Conservation (phyloP, 2,113 vertebrate species). For the Sinocyclocheilus anophthalmus region DNA sequence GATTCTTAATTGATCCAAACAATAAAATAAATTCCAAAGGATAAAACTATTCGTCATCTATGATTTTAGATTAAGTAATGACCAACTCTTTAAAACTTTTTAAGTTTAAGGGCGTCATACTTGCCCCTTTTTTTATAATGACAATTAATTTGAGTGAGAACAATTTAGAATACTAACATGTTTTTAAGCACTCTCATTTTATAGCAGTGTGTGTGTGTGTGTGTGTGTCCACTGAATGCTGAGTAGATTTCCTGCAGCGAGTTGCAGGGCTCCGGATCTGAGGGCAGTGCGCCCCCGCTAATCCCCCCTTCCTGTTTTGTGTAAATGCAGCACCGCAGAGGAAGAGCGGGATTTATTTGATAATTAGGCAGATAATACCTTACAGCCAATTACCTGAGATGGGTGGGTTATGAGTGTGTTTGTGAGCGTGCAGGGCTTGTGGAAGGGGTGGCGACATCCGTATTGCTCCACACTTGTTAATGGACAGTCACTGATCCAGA, state of each 20-base stretch:
- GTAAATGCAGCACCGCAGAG: conserved; percentile 66
- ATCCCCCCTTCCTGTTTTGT: conserved; percentile 79
- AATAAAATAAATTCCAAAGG: too few species aligned
- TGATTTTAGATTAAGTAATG: too few species aligned
- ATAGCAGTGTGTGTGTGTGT: too few species aligned
- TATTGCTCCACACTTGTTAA: background rate
- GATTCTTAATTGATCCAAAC: too few species aligned
- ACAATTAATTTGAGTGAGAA: background rate
- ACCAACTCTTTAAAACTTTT: too few species aligned
- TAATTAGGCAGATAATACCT: conserved; percentile 73
- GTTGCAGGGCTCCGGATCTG: conserved; percentile 72
- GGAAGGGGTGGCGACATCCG: background rate
- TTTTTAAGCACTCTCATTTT: background rate
- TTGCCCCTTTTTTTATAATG: background rate
- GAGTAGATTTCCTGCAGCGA: conserved; percentile 57
- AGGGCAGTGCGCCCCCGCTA: conserved; percentile 70
- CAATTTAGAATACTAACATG: background rate
- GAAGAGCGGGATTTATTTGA: conserved; percentile 72
- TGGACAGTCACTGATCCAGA: background rate
- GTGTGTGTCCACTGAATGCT: conserved; percentile 42
- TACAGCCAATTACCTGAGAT: conserved; percentile 62
- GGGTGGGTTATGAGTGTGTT: conserved; percentile 30
- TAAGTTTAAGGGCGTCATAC: background rate
- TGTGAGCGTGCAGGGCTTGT: conserved; percentile 10
- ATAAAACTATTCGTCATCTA: too few species aligned